Conservation (phyloP, 1,140 invertebrate genomes). For the Scylla paramamosain region DNA sequence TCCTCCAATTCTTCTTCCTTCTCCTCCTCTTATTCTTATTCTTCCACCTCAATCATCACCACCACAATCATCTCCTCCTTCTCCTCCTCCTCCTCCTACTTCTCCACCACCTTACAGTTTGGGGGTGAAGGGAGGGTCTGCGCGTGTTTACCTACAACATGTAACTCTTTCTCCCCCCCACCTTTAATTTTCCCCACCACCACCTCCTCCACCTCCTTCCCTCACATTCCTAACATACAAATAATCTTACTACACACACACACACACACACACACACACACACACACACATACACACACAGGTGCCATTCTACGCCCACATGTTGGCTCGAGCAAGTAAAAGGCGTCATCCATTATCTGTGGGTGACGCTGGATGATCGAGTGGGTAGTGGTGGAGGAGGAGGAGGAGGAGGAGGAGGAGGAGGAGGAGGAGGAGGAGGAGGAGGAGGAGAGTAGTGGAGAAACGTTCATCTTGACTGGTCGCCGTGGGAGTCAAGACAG, state of each 20-base stretch:
- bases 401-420: background rate
- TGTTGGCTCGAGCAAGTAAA: slow-evolving; percentile 24
- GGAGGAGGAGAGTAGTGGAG: background rate
- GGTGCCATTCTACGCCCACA: background rate
- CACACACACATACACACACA: background rate
- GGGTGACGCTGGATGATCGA: slow-evolving; percentile 13
- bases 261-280: slow-evolving; percentile 19
- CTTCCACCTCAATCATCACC: background rate
- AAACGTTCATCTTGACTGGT: background rate
- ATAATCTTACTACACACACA: background rate
- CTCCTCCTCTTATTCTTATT: background rate
- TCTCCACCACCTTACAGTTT: background rate
- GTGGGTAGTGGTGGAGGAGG: background rate
- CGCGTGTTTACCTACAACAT: too few species aligned
- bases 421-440: background rate
- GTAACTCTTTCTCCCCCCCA: too few species aligned
- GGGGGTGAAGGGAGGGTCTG: too few species aligned
- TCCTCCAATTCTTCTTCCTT: background rate
- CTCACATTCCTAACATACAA: background rate
- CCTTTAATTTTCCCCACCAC: too few species aligned
- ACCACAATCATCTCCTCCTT: too few species aligned
- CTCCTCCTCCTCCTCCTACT: background rate
- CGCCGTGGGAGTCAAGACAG: slow-evolving; percentile 16
- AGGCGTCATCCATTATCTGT: slow-evolving; percentile 27
- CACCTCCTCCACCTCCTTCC: background rate